phyloP scores from a whole-genome alignment of 2,888 invertebrate genomes.

The Neocrepidodera transversa region DNA sequence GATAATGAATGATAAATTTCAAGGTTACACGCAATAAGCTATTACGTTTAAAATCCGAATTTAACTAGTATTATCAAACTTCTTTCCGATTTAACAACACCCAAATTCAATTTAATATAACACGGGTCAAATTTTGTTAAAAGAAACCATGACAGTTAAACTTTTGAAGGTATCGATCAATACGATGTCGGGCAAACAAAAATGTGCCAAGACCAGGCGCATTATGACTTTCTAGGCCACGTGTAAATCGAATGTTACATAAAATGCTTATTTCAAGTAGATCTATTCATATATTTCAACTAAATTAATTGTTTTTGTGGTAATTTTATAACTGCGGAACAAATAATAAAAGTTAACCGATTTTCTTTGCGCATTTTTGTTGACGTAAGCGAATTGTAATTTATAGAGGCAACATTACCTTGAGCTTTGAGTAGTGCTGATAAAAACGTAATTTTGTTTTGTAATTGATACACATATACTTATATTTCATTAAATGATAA shows the following conservation, averaged over 20 bases:
- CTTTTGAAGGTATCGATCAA: constrained; percentile 28
- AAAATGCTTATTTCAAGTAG: constrained; percentile 22
- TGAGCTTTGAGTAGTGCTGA: background rate
- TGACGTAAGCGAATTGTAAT: too few relatives aligned
- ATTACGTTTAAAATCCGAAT: constrained; percentile 12
- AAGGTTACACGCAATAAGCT: constrained; percentile 15
- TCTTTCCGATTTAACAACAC: background rate
- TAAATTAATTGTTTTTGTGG: too few relatives aligned
- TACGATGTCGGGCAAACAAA: constrained; percentile 26
- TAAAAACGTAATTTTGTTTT: background rate
- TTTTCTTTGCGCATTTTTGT: too few relatives aligned
- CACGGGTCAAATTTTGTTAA: background rate
- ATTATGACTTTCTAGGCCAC: constrained; percentile 33
- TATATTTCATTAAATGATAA: background rate
- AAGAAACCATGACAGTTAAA: background rate
- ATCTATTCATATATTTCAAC: background rate
- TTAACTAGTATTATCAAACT: background rate
- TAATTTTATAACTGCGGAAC: too few relatives aligned
- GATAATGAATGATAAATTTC: constrained; percentile 2
- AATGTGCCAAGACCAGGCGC: constrained; percentile 34
- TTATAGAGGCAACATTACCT: too few relatives aligned
- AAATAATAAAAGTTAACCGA: too few relatives aligned
- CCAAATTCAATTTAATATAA: background rate
- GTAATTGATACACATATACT: background rate
- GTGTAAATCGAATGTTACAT: constrained; percentile 27